phyloP scores from a whole-genome alignment of 2,888 invertebrate species.

The Notocelia uddmanniana region DNA sequence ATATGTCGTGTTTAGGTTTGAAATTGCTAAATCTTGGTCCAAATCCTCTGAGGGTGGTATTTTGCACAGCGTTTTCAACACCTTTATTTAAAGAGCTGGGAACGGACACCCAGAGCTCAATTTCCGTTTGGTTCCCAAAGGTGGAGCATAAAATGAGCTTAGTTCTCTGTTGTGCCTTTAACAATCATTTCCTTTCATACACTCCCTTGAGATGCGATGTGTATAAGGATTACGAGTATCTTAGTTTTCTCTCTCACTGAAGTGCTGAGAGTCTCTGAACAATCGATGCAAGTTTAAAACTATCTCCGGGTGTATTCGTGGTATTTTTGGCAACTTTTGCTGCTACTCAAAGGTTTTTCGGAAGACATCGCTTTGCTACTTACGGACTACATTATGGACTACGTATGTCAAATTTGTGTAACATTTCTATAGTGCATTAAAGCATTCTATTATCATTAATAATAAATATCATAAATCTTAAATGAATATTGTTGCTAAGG shows the following conservation, averaged over 20 bases:
- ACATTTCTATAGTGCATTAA: too few relatives aligned
- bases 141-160: constrained; percentile 16
- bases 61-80: not conserved
- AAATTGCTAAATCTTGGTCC: not conserved
- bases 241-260: not conserved
- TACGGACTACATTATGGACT: too few relatives aligned
- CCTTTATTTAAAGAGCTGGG: constrained; percentile 27
- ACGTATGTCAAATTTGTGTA: too few relatives aligned
- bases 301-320: too few relatives aligned
- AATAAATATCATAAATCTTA: too few relatives aligned
- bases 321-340: too few relatives aligned
- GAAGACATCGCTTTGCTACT: too few relatives aligned
- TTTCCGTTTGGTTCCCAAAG: constrained; percentile 36
- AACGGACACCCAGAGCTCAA: constrained; percentile 30
- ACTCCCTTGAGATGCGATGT: constrained; percentile 15
- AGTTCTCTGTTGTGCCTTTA: constrained; percentile 14
- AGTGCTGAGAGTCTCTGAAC: not conserved
- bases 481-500: too few relatives aligned
- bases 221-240: not conserved
- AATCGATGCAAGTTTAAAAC: too few relatives aligned
- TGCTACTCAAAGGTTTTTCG: too few relatives aligned
- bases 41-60: not conserved
- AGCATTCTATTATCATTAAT: too few relatives aligned
- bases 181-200: constrained; percentile 29
- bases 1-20: not conserved